A percentile compares a stretch with the other conserved stretches of the same genome.
Conservation (phyloP, 2,888 invertebrate species). For the Drosophila mulleri region DNA sequence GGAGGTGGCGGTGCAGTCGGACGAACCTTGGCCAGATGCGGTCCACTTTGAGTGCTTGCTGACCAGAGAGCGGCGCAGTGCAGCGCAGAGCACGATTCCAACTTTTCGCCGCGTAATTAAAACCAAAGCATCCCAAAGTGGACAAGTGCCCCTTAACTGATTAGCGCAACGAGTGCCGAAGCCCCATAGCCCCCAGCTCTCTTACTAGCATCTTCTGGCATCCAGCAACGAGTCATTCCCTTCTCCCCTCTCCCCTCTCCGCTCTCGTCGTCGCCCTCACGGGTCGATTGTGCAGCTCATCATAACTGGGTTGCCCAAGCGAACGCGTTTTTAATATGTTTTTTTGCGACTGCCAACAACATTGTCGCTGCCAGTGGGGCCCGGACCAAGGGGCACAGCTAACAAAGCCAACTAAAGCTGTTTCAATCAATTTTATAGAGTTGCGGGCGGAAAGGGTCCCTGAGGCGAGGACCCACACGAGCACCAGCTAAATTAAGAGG, state of each 20-base stretch:
- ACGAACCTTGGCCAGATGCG: slow-evolving; percentile 6
- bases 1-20: slow-evolving; percentile 9
- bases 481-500: slow-evolving; percentile 1
- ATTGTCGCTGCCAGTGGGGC: slow-evolving; percentile 19
- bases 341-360: slow-evolving; percentile 33
- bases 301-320: slow-evolving; percentile 22
- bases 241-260: neutral
- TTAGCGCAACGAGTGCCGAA: slow-evolving; percentile 62
- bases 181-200: neutral
- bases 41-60: slow-evolving; percentile 17
- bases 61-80: slow-evolving; percentile 8
- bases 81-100: slow-evolving; percentile 34
- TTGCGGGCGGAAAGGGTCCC: neutral
- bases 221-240: neutral
- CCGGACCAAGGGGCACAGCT: neutral
- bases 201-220: neutral
- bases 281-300: slow-evolving; percentile 5
- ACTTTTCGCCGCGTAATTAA: slow-evolving; percentile 80
- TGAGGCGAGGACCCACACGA: neutral
- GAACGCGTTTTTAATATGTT: slow-evolving; percentile 40
- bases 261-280: neutral
- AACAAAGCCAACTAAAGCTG: slow-evolving; percentile 13
- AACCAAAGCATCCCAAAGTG: slow-evolving; percentile 77
- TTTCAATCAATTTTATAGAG: slow-evolving; percentile 19
- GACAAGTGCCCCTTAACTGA: slow-evolving; percentile 75